These are phyloP conservation scores for Manis javanica DNA, from an alignment of 2,797 vertebrate species.

Conservation along the genomic window DNA sequence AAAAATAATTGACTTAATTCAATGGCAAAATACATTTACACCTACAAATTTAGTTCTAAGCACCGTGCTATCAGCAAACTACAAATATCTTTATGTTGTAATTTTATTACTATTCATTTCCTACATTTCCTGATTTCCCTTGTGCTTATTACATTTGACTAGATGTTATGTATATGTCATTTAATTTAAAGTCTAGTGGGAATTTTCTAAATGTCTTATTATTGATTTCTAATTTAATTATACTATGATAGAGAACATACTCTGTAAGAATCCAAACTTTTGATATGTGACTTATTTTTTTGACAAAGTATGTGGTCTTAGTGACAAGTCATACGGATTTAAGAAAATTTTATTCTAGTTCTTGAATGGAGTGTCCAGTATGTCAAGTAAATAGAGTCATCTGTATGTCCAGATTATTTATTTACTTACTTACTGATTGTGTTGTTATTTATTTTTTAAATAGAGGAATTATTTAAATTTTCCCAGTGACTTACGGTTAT, in stretches of 20 bases:
- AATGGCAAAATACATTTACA: not conserved
- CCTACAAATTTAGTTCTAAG: not conserved
- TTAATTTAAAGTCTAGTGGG: not conserved
- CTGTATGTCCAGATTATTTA: not conserved
- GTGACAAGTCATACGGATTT: not conserved
- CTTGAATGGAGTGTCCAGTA: not conserved
- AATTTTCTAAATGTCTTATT: not conserved
- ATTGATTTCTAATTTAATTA: constrained; percentile 27
- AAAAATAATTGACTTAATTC: not conserved
- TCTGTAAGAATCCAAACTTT: not conserved
- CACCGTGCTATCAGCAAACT: not conserved
- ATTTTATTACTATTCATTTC: not conserved
- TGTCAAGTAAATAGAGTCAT: not conserved
- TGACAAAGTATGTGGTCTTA: not conserved
- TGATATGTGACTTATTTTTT: not conserved
- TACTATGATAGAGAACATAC: not conserved
- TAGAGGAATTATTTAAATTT: too few species aligned
- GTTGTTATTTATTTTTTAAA: not conserved
- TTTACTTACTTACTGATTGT: not conserved
- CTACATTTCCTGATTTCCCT: constrained; percentile 24
- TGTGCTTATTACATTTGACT: not conserved
- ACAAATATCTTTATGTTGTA: not conserved
- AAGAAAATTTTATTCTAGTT: not conserved
- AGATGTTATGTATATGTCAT: not conserved
- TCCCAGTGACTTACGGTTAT: too few species aligned